Evolutionary conservation across 1,140 invertebrate species (phyloP), one percentile per base, ranked within the genome.

Genomic region (Spodoptera frugiperda): DNA sequence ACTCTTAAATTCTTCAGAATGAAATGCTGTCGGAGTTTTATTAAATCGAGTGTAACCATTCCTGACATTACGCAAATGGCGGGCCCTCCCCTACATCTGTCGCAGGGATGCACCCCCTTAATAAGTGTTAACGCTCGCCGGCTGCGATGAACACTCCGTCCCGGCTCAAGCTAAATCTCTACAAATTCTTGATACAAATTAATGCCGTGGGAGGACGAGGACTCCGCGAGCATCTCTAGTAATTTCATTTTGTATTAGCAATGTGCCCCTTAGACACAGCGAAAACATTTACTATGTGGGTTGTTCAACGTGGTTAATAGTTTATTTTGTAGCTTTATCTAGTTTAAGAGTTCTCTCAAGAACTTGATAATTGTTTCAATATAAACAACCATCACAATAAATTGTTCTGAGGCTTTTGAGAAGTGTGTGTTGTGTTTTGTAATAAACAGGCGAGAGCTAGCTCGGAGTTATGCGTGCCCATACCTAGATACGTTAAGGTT

Each of bases 31-130:
- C 83, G 85, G 90, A 94, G 88, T 94, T 94, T 92, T 94, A 94
- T 94, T 94, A 94, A 94, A 94, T 93, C 91, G 92, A 93, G 91
- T 94, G 91, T 93, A 92, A 93, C 92, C 91, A 93, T 93, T 93
- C 90, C 91, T 90, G 86, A 89, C 90, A 91, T 94, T 94, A 94
- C 88, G 91, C 91, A 93, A 94, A 94, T 93, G 92, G 91, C 87
- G 88, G 89, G 86, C 84, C 92, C 89, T 91, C 91, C 92, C 92
- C 88, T 92, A 93, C 92, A 92, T 93, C 92, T 93, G 92, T 93
- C 91, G 92, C 88, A 85, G 91, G 89, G 91, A 92, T 92, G 91
- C 91, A 92, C 91, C 91, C 91, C 90, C 92, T 92, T 93, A 93
- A 94, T 94, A 94, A 92, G 92, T 94, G 91, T 93, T 92, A 93